phyloP scores from a whole-genome alignment of 2,113 vertebrate genomes.

The Oryzias celebensis region DNA sequence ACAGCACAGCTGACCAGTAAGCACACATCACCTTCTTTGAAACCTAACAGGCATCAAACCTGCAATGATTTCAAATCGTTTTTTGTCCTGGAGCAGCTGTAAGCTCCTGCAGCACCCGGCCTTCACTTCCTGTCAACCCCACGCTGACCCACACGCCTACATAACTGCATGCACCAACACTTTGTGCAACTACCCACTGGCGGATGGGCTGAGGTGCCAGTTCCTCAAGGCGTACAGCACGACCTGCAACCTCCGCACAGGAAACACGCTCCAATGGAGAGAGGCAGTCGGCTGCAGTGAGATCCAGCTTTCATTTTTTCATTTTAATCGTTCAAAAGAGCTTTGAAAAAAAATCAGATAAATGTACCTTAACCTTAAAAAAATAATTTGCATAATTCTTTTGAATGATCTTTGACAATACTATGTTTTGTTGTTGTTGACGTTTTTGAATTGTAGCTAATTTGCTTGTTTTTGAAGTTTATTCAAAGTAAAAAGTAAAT shows the following conservation, averaged over 20 bases:
- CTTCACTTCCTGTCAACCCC: constrained; percentile 9
- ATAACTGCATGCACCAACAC: not conserved
- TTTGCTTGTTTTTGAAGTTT: too few relatives aligned
- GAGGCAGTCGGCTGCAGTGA: constrained; percentile 9
- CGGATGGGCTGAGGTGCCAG: constrained; percentile 10
- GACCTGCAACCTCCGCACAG: not conserved
- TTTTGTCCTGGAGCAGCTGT: constrained; percentile 15
- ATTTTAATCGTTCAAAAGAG: not conserved
- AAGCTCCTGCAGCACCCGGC: not conserved
- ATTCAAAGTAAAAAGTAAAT: too few relatives aligned
- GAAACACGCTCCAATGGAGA: not conserved
- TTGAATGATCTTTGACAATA: too few relatives aligned
- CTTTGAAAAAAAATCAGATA: not conserved
- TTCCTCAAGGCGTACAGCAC: constrained; percentile 25
- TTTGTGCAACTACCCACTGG: constrained; percentile 10
- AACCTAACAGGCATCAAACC: not conserved
- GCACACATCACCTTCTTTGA: not conserved
- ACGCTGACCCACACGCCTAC: not conserved
- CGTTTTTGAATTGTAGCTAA: too few relatives aligned
- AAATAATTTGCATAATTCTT: too few relatives aligned
- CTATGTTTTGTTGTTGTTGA: too few relatives aligned
- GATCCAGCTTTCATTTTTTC: not conserved
- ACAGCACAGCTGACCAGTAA: not conserved
- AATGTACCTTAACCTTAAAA: not conserved
- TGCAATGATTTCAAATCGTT: not conserved